phyloP scores from a whole-genome alignment of 2,888 invertebrate genomes.

The Stenotaenia linearis region DNA sequence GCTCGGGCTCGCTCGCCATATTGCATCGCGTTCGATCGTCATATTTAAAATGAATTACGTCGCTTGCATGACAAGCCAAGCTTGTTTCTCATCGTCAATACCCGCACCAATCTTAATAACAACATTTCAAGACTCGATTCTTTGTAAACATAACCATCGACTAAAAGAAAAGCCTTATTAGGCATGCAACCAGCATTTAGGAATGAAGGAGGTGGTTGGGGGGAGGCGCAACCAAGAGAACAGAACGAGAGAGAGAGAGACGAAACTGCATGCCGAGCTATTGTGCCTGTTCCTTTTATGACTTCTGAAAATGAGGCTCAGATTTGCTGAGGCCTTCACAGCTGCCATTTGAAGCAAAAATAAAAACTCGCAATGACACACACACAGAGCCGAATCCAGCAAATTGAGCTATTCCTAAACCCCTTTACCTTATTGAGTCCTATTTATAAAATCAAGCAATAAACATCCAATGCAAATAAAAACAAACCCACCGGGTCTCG shows the following conservation, averaged over 20 bases:
- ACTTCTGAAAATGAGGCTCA: slow-evolving; percentile 26
- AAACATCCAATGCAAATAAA: not conserved
- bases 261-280: slow-evolving; percentile 13
- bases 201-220: not conserved
- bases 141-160: slow-evolving; percentile 22
- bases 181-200: slow-evolving; percentile 19
- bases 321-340: slow-evolving; percentile 19
- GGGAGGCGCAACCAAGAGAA: not conserved
- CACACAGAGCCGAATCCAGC: not conserved
- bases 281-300: slow-evolving; percentile 10
- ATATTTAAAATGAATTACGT: slow-evolving; percentile 23
- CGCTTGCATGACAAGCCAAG: not conserved
- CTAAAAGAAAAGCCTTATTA: slow-evolving; percentile 17
- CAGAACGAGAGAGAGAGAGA: not conserved
- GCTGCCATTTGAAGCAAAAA: not conserved
- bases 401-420: not conserved
- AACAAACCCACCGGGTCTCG: not conserved
- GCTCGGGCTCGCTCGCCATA: not conserved
- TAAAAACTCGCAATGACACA: slow-evolving; percentile 16
- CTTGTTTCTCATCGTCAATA: slow-evolving; percentile 4
- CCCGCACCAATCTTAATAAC: slow-evolving; percentile 14
- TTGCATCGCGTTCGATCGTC: slow-evolving; percentile 7
- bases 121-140: slow-evolving; percentile 17
- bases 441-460: not conserved
- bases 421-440: not conserved